Evolutionary conservation across 2,888 invertebrate genomes (phyloP).

Genomic region (Mamestra brassicae): DNA sequence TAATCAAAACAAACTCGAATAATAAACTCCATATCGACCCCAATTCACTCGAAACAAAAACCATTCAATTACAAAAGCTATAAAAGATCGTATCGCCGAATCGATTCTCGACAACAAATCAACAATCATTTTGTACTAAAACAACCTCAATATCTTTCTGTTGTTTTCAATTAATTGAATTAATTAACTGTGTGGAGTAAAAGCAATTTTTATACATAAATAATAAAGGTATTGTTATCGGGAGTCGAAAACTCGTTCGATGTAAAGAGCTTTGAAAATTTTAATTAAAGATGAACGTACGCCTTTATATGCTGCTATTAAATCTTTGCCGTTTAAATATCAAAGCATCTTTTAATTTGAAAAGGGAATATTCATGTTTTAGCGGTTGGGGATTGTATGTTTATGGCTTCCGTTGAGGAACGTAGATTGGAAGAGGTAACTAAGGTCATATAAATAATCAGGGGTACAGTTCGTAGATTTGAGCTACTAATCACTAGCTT

Average conservation of each 20-base stretch:
- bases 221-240: slow-evolving; percentile 65
- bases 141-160: slow-evolving; percentile 35
- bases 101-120: slow-evolving; percentile 52
- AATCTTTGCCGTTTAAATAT: slow-evolving; percentile 65
- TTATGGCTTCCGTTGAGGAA: slow-evolving; percentile 10
- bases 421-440: not conserved
- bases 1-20: slow-evolving; percentile 50
- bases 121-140: slow-evolving; percentile 45
- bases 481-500: not conserved
- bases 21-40: slow-evolving; percentile 35
- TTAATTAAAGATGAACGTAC: slow-evolving; percentile 78
- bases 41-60: slow-evolving; percentile 55
- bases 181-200: slow-evolving; percentile 72
- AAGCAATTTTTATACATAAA: slow-evolving; percentile 73
- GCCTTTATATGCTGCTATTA: slow-evolving; percentile 71
- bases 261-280: slow-evolving; percentile 74
- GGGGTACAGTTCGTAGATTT: not conserved
- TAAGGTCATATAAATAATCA: not conserved
- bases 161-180: slow-evolving; percentile 62
- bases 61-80: slow-evolving; percentile 58
- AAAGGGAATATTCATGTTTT: slow-evolving; percentile 43
- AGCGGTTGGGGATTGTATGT: not conserved
- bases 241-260: slow-evolving; percentile 49
- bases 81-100: slow-evolving; percentile 56
- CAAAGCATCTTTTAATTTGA: slow-evolving; percentile 52